A percentile compares a stretch with the other conserved stretches of the same genome.
phyloP scores from a whole-genome alignment of 2,797 vertebrate genomes.

The Gadopsis bispinosus region DNA sequence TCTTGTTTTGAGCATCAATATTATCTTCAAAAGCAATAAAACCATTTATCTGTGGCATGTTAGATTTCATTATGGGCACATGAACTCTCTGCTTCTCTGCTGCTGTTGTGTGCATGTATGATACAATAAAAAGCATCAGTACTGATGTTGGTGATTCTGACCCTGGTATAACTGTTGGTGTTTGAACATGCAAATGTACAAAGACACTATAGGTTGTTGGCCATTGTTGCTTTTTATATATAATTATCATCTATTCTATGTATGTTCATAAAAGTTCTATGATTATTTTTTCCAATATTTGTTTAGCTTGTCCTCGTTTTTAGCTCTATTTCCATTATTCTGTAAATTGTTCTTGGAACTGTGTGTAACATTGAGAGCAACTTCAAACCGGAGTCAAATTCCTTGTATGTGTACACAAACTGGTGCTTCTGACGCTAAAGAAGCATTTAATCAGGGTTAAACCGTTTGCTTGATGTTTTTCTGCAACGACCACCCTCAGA shows the following conservation, averaged over 20 bases:
- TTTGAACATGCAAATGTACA: neutral
- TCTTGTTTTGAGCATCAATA: neutral
- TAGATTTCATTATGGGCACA: neutral
- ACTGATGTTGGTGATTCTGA: neutral
- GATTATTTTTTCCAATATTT: neutral
- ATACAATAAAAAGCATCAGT: neutral
- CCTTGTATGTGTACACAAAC: neutral
- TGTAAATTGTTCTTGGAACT: neutral
- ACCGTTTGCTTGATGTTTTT: constrained; percentile 26
- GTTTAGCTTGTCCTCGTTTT: neutral
- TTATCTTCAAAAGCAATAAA: neutral
- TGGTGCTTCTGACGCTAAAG: neutral
- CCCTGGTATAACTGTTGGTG: neutral
- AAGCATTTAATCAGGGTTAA: constrained; percentile 17
- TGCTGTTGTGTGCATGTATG: no score
- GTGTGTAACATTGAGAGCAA: neutral
- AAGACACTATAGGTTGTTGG: no score
- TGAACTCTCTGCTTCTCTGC: no score
- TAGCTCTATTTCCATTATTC: neutral
- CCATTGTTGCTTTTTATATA: neutral
- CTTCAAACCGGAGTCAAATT: neutral
- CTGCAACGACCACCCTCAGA: constrained; percentile 14
- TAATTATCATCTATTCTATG: neutral
- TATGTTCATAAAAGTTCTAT: no score
- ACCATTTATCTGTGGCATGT: neutral